Base-by-base conservation (phyloP, 2,888 invertebrate species). In the Mesochorus sp. region DNA sequence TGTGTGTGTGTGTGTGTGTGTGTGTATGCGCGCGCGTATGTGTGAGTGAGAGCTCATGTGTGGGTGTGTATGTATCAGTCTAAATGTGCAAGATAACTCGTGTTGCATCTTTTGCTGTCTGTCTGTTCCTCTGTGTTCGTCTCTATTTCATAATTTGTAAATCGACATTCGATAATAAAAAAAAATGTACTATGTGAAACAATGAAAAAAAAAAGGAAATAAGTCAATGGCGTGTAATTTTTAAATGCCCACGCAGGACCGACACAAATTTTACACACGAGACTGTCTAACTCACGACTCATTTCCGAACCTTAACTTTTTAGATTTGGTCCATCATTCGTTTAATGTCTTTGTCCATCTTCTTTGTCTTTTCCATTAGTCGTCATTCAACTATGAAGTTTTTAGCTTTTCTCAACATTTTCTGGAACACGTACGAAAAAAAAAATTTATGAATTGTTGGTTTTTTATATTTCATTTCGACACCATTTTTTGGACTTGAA, bases 71-170 rank as follows among this genome's bases (percentile, higher is more conserved):
- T 44, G 34, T 53, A n/a, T 12, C 4, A 19, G 10, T 19, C 34
- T 53, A 17, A 42, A 57, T 62, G 57, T 68, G 68, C 57, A 74
- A 70, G 49, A 66, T 57, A 3, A 39, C 44, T 64, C 68, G 59
- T 68, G 67, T 57, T 74, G 64, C 78, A 74, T 71, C 44, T 70
- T 59, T 57, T 57, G 62, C 37, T 53, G 74, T 47, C 34, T 80
- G 74, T 59, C 74, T 79, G 72, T 57, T 49, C 51, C 70, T 55
- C 64, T 66, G 70, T 66, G 57, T 64, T 44, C 47, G 39, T 24
- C 26, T 74, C 55, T 17, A 53, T 59, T 57, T 51, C 31, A 47
- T 8, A 42, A 59, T 8, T n/a, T n/a, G 10, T 8, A 31, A 47
- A 14, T 34, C 12, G 17, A 28, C 12, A 37, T n/a, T n/a, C n/a